phyloP scores from a whole-genome alignment of 64 coral and sea anemone genomes.

The Porites australiensis region DNA sequence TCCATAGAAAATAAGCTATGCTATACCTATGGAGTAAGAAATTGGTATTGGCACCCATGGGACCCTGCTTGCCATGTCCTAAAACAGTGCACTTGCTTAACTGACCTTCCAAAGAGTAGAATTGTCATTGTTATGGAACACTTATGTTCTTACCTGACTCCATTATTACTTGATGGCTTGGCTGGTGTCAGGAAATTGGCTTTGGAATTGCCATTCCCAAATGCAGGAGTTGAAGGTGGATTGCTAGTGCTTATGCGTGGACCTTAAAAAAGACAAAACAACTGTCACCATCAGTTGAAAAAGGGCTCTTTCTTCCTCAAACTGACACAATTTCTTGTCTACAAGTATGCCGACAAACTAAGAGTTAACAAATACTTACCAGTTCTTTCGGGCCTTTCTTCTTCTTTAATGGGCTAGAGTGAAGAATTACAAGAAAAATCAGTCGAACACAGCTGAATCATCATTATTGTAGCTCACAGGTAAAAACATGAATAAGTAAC shows the following conservation, averaged over 20 bases:
- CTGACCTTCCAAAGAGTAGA: background rate
- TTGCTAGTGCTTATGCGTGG: background rate
- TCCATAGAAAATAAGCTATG: no score
- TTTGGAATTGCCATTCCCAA: slow-evolving; percentile 26
- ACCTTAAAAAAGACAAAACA: background rate
- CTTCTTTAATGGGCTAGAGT: slow-evolving; percentile 16
- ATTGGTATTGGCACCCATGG: no score
- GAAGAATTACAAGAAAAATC: background rate
- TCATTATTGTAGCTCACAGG: no score
- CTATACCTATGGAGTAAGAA: no score
- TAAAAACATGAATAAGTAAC: no score
- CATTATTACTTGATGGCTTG: slow-evolving; percentile 27
- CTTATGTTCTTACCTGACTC: background rate
- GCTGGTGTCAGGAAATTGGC: slow-evolving; percentile 23
- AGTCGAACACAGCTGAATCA: no score
- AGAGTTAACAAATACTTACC: background rate
- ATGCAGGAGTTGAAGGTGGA: slow-evolving; percentile 12
- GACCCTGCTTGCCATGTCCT: no score
- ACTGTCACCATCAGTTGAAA: no score
- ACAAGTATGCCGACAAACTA: background rate
- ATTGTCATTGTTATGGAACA: background rate
- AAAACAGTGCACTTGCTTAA: no score
- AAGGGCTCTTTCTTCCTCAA: background rate
- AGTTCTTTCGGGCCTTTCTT: slow-evolving; percentile 14
- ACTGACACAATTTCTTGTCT: background rate